phyloP scores from a whole-genome alignment of 2,113 vertebrate genomes.

The Calidris pygmaea region DNA sequence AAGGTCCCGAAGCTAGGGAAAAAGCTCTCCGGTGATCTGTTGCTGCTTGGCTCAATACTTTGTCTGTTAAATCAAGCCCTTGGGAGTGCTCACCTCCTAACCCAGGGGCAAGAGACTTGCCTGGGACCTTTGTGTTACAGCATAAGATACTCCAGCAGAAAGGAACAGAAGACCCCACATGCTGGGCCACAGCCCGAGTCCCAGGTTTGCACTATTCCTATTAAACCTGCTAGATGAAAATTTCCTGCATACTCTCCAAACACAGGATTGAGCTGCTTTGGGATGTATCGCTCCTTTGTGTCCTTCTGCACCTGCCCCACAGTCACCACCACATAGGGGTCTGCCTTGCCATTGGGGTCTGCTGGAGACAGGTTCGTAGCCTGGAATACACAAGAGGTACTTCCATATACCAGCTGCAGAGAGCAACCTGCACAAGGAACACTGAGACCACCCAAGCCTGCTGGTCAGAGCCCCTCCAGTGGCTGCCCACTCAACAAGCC shows the following conservation, averaged over 20 bases:
- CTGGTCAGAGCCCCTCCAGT: not conserved
- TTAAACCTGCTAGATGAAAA: not conserved
- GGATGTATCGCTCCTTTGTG: conserved; percentile 88
- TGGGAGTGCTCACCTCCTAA: not conserved
- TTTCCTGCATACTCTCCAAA: conserved; percentile 88
- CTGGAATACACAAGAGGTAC: conserved; percentile 68
- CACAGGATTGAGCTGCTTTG: conserved; percentile 92
- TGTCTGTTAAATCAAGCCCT: not conserved
- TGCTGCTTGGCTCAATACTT: not conserved
- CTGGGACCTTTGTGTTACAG: not conserved
- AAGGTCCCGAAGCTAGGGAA: not conserved
- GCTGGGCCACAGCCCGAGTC: not conserved
- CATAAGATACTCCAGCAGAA: not conserved
- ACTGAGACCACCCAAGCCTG: fast-evolving
- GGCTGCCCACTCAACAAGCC: not conserved
- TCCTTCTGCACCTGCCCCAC: conserved; percentile 79
- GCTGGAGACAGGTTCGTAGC: conserved; percentile 87
- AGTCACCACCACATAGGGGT: conserved; percentile 88
- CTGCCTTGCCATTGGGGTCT: conserved; percentile 91
- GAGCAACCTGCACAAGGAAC: not conserved
- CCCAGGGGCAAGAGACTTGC: not conserved
- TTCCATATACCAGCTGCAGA: not conserved
- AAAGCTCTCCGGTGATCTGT: not conserved
- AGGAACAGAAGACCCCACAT: not conserved
- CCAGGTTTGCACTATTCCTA: not conserved